These are phyloP conservation scores for Scytalopus superciliaris DNA, from an alignment of 2,113 vertebrate genomes.

Conservation along the genomic window DNA sequence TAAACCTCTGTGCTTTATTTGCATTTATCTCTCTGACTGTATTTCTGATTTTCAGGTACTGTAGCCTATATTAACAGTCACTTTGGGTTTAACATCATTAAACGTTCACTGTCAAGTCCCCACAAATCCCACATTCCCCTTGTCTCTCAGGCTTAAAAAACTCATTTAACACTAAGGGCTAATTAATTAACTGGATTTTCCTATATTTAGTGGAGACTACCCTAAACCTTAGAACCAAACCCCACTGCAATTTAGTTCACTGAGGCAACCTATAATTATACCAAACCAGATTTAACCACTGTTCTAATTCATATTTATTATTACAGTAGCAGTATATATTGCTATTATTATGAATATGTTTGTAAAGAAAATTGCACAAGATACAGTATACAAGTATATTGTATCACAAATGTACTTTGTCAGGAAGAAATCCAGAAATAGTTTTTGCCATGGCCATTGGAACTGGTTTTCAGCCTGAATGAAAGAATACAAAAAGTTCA, in stretches of 20 bases:
- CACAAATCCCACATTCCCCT: constrained; percentile 61
- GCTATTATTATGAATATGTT: not conserved
- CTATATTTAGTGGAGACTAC: constrained; percentile 67
- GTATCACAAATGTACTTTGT: not conserved
- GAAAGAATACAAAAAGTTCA: not conserved
- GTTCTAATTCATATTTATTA: constrained; percentile 49
- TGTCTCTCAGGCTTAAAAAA: constrained; percentile 72
- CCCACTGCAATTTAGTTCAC: constrained; percentile 64
- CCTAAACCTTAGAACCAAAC: constrained; percentile 48
- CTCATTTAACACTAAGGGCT: constrained; percentile 69
- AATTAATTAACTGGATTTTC: constrained; percentile 74
- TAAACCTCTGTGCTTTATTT: not conserved
- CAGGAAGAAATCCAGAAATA: not conserved
- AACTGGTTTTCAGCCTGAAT: not conserved
- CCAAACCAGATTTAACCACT: constrained; percentile 38
- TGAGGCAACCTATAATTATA: constrained; percentile 31
- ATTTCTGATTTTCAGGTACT: constrained; percentile 9
- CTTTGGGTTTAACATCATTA: constrained; percentile 63
- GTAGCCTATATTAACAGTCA: constrained; percentile 33
- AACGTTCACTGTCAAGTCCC: constrained; percentile 44
- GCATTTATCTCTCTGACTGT: not conserved
- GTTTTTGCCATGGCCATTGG: not conserved
- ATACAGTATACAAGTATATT: not conserved
- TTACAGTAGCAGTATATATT: not conserved
- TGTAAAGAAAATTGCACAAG: not conserved